Base-by-base conservation (phyloP, 2,888 invertebrate species). In the Pyrrhia umbra region DNA sequence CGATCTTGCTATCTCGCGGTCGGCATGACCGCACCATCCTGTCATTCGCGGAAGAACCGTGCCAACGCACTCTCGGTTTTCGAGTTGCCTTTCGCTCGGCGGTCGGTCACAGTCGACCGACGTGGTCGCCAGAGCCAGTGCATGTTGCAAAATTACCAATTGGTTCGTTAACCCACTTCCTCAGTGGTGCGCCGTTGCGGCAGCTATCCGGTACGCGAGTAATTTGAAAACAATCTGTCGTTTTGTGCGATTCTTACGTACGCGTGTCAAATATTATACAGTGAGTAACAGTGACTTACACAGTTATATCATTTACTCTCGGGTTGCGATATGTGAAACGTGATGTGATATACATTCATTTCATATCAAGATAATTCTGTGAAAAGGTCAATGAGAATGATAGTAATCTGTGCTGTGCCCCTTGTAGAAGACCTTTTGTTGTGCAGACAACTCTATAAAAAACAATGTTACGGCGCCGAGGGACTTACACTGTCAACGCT, bases 51-150 rank as follows among this genome's bases (percentile, higher is more conserved):
- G 88, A 89, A 90, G 90, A 90, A 86, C 86, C 88, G 92, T 88
- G 90, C 87, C 87, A 88, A 89, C 89, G 91, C 87, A 90, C 92
- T 92, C 92, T 92, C 91, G 87, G 88, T 90, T 92, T 90, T 91
- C 82, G 83, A 84, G 85, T 84, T 85, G 90, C 92, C 93, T 93
- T 93, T 94, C 92, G 92, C 92, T 89, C 78, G 81, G 76, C 83
- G 79, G 75, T 77, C 85, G 86, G 89, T 89, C 89, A 88, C 88
- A 88, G 84, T 88, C 87, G 86, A 85, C 79, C 85, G 86, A 82
- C 85, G 86, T 84, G 82, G 87, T 87, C 84, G 86, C 79, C 82
- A 77, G 75, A 84, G 87, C 72, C 86, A 81, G 87, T 90, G 90
- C 90, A 90, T 88, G 86, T 92, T 90, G 89, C 90, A 88, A 91